Evolutionary conservation across 2,797 vertebrate species (phyloP).

Genomic region (Pseudopleuronectes americanus): DNA sequence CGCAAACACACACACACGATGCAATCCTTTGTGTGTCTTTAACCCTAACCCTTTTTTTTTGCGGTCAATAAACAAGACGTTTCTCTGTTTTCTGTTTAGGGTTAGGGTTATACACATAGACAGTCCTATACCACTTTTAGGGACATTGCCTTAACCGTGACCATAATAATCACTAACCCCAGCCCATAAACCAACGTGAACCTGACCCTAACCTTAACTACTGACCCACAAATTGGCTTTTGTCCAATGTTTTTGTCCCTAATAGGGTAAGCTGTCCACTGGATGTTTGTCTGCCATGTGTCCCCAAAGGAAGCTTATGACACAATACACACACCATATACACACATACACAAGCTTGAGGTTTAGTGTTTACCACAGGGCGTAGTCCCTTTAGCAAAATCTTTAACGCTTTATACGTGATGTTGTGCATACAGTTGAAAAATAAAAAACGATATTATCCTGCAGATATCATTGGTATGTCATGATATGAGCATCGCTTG

Average conservation of each 20-base stretch:
- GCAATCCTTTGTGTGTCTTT: neutral
- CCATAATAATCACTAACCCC: neutral
- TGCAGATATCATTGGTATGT: conserved; percentile 2
- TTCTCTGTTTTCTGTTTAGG: conserved; percentile 25
- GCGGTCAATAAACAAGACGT: neutral
- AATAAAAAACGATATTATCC: conserved; percentile 3
- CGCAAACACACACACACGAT: conserved; percentile 11
- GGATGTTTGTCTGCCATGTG: too few species aligned
- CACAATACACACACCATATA: conserved; percentile 14
- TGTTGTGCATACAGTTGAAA: conserved; percentile 9
- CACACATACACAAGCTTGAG: conserved; percentile 53
- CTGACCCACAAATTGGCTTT: neutral
- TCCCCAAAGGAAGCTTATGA: too few species aligned
- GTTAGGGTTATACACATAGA: conserved; percentile 1
- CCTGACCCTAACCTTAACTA: neutral
- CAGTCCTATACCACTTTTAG: neutral
- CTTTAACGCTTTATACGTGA: conserved; percentile 51
- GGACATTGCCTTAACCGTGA: neutral
- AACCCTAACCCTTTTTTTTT: conserved; percentile 5
- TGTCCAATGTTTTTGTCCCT: neutral
- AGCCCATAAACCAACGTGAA: neutral
- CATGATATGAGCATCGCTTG: conserved; percentile 8
- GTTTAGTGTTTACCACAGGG: conserved; percentile 85
- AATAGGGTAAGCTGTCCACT: neutral
- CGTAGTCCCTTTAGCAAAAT: conserved; percentile 66